Percentiles rank a stretch among this genome's conserved stretches.
Evolutionary conservation across 2,888 invertebrate genomes (phyloP).

Genomic region (Panopea generosa): DNA sequence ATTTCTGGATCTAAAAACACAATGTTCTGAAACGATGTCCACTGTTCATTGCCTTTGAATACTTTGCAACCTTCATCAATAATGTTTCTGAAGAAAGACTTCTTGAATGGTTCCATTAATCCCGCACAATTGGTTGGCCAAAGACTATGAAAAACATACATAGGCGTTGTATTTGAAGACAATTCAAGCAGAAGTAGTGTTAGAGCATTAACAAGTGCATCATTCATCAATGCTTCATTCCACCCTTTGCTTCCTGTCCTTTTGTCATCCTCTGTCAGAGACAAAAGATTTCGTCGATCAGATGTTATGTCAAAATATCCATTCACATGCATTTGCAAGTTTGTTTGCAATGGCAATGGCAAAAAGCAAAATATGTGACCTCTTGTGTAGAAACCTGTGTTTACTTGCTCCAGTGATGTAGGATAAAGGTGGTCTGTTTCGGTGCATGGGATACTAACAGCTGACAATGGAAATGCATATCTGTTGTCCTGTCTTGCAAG

Average conservation of each 20-base stretch:
- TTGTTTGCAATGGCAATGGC: constrained; percentile 77
- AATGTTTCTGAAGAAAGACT: constrained; percentile 34
- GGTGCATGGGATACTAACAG: constrained; percentile 49
- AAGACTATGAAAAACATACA: constrained; percentile 11
- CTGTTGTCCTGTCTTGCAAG: constrained; percentile 13
- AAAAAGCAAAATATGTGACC: constrained; percentile 79
- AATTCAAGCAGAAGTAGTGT: constrained; percentile 16
- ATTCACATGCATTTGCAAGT: constrained; percentile 79
- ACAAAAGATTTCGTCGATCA: constrained; percentile 72
- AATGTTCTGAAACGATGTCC: constrained; percentile 14
- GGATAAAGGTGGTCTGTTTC: neutral
- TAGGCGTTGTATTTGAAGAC: neutral
- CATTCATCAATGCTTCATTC: constrained; percentile 59
- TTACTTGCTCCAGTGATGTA: constrained; percentile 59
- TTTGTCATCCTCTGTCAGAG: constrained; percentile 77
- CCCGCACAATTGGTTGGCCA: constrained; percentile 13
- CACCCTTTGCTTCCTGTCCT: constrained; percentile 27
- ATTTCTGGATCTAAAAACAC: constrained; percentile 35
- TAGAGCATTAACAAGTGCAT: constrained; percentile 54
- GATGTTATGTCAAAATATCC: constrained; percentile 80
- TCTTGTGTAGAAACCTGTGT: constrained; percentile 51
- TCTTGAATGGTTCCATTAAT: constrained; percentile 10
- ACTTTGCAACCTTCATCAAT: constrained; percentile 12
- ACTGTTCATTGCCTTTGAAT: constrained; percentile 29
- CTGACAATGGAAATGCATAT: constrained; percentile 59